Percentiles rank a stretch among this genome's conserved stretches.
Conservation (phyloP, 2,797 vertebrate species). For the Malurus leucopterus region DNA sequence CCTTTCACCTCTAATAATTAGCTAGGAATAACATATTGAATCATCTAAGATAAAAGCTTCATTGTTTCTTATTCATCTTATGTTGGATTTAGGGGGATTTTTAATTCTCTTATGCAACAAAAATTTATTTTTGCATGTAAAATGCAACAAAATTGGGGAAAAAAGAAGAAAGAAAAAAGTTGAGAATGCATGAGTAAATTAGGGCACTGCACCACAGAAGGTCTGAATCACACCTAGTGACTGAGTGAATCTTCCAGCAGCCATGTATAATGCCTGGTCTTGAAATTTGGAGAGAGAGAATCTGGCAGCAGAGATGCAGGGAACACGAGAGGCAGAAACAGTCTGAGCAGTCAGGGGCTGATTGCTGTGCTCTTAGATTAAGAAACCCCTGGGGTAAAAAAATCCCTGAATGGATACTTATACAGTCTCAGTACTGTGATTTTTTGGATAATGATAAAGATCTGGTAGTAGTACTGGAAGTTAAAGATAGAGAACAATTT, state of each 20-base stretch:
- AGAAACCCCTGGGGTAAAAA: not conserved
- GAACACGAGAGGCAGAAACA: not conserved
- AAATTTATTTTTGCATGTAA: not conserved
- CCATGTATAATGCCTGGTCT: not conserved
- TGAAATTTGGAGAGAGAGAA: not conserved
- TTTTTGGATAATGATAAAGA: not conserved
- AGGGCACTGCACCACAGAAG: not conserved
- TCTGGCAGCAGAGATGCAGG: not conserved
- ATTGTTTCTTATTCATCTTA: rapidly evolving
- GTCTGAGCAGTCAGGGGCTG: not conserved
- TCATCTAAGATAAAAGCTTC: not conserved
- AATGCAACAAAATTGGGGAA: not conserved
- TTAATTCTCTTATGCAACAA: not conserved
- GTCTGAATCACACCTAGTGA: not conserved
- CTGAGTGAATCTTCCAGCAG: not conserved
- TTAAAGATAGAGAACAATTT: not conserved
- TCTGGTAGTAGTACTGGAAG: not conserved
- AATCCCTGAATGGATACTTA: not conserved
- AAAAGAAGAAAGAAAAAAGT: rapidly evolving
- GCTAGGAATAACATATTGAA: not conserved
- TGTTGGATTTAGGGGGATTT: not conserved
- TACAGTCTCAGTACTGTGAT: not conserved
- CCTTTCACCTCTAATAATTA: not conserved
- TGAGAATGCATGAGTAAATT: not conserved
- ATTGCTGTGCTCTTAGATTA: not conserved